Percentiles rank a stretch among this genome's conserved stretches.
phyloP scores from a whole-genome alignment of 2,797 vertebrate genomes.

The Antrozous pallidus region DNA sequence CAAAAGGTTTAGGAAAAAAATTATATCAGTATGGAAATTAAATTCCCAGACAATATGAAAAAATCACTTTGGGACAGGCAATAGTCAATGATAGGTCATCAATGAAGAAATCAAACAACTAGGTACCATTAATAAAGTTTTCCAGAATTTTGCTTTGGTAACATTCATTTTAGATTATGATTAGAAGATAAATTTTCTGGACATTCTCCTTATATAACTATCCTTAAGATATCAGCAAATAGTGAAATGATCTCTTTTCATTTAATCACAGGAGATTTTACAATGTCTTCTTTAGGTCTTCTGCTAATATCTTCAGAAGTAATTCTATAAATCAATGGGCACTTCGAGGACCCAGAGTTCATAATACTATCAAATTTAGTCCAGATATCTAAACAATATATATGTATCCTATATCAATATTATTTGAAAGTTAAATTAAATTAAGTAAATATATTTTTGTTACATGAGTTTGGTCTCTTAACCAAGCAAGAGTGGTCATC shows the following conservation, averaged over 20 bases:
- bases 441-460: background rate
- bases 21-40: background rate
- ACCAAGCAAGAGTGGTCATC: background rate
- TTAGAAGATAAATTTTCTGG: background rate
- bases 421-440: background rate
- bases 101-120: background rate
- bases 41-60: background rate
- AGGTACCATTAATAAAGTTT: background rate
- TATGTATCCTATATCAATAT: background rate
- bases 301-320: background rate
- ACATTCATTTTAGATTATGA: background rate
- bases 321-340: background rate
- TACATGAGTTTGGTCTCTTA: background rate
- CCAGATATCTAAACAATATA: background rate
- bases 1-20: background rate
- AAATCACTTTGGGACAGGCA: background rate
- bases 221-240: background rate
- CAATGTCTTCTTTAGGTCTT: background rate
- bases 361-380: background rate
- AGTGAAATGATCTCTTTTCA: background rate
- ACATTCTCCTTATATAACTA: background rate
- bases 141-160: background rate
- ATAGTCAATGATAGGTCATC: background rate
- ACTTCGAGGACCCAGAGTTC: background rate
- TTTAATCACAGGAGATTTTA: background rate